phyloP scores from a whole-genome alignment of 2,797 vertebrate species.

The Muraenolepis orangiensis region DNA sequence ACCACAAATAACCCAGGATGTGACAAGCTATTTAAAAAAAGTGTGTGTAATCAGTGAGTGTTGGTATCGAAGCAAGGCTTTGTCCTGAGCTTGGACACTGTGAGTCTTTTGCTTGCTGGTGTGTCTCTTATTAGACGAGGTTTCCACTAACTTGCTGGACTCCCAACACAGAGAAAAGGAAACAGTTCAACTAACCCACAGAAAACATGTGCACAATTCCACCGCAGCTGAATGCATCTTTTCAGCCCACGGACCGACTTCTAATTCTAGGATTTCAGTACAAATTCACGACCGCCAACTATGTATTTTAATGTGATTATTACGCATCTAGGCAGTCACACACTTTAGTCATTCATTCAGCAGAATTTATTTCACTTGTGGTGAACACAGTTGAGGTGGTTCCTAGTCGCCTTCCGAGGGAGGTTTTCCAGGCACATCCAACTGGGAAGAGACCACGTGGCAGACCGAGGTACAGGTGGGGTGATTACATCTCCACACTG shows the following conservation, averaged over 20 bases:
- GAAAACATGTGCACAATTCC: conserved; percentile 46
- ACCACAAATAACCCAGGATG: background rate
- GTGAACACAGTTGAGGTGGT: background rate
- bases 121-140: conserved; percentile 52
- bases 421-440: too few relatives aligned
- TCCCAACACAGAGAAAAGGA: conserved; percentile 57
- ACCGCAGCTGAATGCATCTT: conserved; percentile 36
- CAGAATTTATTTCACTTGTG: background rate
- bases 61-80: background rate
- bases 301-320: background rate
- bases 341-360: background rate
- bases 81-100: background rate
- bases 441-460: too few relatives aligned
- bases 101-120: background rate
- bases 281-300: background rate
- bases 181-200: conserved; percentile 46
- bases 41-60: background rate
- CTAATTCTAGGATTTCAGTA: conserved; percentile 31
- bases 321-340: background rate
- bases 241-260: conserved; percentile 22
- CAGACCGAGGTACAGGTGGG: too few relatives aligned
- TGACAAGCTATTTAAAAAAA: background rate
- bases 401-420: too few relatives aligned
- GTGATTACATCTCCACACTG: too few relatives aligned
- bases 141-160: conserved; percentile 59